Evolutionary conservation across 2,113 vertebrate genomes (phyloP).

Genomic region (Hemibagrus wyckioides): DNA sequence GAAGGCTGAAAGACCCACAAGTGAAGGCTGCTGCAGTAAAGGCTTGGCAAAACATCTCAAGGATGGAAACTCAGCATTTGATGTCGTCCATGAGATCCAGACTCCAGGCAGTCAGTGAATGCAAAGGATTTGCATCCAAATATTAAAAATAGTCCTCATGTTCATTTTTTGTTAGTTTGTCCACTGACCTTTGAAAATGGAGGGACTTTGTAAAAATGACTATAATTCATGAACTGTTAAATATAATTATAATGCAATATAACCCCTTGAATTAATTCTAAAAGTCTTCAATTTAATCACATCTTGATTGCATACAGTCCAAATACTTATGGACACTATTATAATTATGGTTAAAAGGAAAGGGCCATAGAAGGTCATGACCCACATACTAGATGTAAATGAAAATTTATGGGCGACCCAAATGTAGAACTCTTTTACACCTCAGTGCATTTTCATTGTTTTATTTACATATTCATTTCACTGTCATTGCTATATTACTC

Average conservation of each 20-base stretch:
- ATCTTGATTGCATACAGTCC: neutral
- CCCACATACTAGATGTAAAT: slow-evolving; percentile 16
- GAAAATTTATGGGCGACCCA: slow-evolving; percentile 2
- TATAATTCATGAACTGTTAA: neutral
- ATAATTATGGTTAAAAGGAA: slow-evolving; percentile 13
- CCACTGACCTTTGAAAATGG: no score
- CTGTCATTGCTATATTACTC: neutral
- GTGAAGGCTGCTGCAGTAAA: neutral
- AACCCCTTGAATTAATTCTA: no score
- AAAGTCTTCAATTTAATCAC: no score
- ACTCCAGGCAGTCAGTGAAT: no score
- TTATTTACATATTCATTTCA: neutral
- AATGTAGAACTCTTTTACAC: neutral
- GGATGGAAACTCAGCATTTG: no score
- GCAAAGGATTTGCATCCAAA: no score
- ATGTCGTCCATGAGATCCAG: no score
- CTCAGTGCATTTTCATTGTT: neutral
- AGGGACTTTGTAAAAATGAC: neutral
- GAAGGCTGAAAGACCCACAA: neutral
- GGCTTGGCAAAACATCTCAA: no score
- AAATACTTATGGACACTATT: neutral
- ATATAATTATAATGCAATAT: no score
- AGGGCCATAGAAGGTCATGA: neutral
- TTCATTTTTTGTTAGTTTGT: no score
- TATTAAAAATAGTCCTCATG: no score